Base-by-base conservation (phyloP, 1,140 invertebrate genomes). In the Platyscapa corneri region DNA sequence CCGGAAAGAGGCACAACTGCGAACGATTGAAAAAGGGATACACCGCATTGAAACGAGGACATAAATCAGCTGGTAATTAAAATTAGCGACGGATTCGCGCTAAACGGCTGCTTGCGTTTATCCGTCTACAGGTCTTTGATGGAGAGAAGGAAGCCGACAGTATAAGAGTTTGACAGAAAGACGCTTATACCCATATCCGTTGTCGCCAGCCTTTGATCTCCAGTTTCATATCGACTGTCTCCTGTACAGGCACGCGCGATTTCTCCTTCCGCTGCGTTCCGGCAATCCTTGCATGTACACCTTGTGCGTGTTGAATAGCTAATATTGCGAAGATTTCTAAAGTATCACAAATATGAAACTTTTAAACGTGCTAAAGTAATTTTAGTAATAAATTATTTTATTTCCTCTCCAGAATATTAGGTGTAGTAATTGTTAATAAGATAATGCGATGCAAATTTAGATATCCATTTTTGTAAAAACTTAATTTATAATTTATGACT, bases 91-190 rank as follows among this genome's bases (percentile, higher is more conserved):
- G 88, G 89, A 87, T 93, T 93, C 92, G 86, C 89, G 90, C 89
- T 93, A 93, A 93, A 92, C 90, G 91, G 90, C 87, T 88, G 90
- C 90, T 92, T 93, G 91, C 92, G 92, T 93, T 91, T 92, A 92
- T 93, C 93, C 89, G 82, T 93, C 89, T 89, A 83, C 93, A 87
- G 88, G 84, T 90, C 92, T 93, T 93, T 93, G 93, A 93, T 91
- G 91, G 37, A 39, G 88, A 89, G 89, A 91, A 91, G 88, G 32
- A 88, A 86, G 82, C 74, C 86, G 81, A 83, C 78, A 74, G 82
- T 14, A 27, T 14, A 5, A 53, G 18, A 53, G 49, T 53, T 53
- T 16, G 49, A 70, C 88, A 88, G 85, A 90, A 88, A 88, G 88
- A 74, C 87, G 87, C 86, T 75, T 39, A 92, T 90, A 91, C 90